These are phyloP conservation scores for Palaemon carinicauda DNA, from an alignment of 1,140 invertebrate genomes.

Conservation along the genomic window DNA sequence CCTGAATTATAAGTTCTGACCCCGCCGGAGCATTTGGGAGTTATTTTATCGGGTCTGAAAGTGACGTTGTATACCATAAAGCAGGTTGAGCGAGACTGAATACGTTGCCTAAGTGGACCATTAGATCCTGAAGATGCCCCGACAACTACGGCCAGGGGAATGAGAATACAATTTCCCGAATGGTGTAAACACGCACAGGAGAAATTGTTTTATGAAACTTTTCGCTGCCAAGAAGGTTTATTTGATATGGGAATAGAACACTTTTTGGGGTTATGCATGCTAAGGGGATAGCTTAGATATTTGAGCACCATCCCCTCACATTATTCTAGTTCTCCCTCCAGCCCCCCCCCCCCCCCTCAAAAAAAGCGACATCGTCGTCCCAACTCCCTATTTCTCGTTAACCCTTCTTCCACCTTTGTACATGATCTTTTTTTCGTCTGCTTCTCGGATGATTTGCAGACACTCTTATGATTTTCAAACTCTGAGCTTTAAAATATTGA, in stretches of 20 bases:
- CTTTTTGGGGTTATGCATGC: slow-evolving; percentile 31
- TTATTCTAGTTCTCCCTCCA: no score
- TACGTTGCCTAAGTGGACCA: slow-evolving; percentile 48
- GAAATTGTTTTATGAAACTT: slow-evolving; percentile 56
- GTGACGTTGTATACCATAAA: slow-evolving; percentile 51
- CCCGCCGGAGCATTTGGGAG: slow-evolving; percentile 39
- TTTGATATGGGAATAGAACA: slow-evolving; percentile 52
- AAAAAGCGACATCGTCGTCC: no score
- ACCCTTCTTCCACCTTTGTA: no score
- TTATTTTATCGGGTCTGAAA: slow-evolving; percentile 50
- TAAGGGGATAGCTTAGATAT: slow-evolving; percentile 22
- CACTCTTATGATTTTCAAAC: no score
- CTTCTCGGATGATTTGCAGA: no score
- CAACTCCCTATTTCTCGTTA: no score
- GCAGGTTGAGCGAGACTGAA: slow-evolving; percentile 51
- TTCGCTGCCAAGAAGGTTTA: slow-evolving; percentile 43
- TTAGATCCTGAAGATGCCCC: slow-evolving; percentile 45
- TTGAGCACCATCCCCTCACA: background rate
- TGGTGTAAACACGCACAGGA: slow-evolving; percentile 52
- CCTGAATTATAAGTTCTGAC: slow-evolving; percentile 41
- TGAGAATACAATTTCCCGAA: slow-evolving; percentile 53
- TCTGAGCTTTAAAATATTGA: no score
- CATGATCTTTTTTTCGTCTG: no score
- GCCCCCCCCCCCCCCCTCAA: no score
- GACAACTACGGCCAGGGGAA: slow-evolving; percentile 51